Conservation (phyloP, 2,888 invertebrate genomes). For the Cecidostiba fungosa region DNA sequence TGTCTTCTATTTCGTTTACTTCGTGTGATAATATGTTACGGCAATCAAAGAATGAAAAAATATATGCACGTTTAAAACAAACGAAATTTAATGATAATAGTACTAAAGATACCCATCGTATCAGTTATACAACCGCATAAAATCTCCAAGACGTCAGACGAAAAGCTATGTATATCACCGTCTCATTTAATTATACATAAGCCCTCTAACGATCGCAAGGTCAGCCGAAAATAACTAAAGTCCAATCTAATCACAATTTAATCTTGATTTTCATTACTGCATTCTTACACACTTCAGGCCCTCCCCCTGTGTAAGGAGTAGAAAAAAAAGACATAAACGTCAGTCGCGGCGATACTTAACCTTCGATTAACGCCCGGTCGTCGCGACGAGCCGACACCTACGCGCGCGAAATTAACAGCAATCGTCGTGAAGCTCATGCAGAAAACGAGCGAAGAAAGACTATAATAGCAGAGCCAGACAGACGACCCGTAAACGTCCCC, state of each 20-base stretch:
- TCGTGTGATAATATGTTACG: no score
- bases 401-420: not conserved
- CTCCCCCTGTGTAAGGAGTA: not conserved
- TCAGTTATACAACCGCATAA: not conserved
- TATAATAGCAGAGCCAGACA: not conserved
- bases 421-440: not conserved
- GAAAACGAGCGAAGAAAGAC: not conserved
- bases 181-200: not conserved
- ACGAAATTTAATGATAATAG: no score
- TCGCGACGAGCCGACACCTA: not conserved
- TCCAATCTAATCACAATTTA: not conserved
- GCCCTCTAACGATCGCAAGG: not conserved
- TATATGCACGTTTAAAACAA: not conserved
- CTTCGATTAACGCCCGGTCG: not conserved
- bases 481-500: not conserved
- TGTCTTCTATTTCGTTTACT: not conserved
- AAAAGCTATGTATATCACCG: no score
- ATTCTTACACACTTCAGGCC: not conserved
- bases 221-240: not conserved
- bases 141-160: not conserved
- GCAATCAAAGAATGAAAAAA: no score
- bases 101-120: not conserved
- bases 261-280: not conserved
- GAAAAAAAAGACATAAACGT: not conserved
- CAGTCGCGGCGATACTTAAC: slow-evolving; percentile 11